A percentile compares a stretch with the other conserved stretches of the same genome.
Evolutionary conservation across 2,113 vertebrate species (phyloP).

Genomic region (Eclectus roratus): DNA sequence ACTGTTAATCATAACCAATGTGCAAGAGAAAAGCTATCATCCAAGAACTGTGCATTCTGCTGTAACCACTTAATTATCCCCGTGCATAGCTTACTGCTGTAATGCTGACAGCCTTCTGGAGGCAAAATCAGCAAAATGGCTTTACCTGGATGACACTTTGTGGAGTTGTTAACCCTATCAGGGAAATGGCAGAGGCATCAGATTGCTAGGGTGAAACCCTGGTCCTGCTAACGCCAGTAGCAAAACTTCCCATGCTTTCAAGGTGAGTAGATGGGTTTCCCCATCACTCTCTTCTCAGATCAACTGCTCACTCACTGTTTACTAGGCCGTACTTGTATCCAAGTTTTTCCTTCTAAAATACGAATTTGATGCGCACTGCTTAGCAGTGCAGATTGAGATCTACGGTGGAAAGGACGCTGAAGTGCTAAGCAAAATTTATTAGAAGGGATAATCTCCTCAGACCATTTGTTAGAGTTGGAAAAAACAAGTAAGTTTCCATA

Average conservation of each 20-base stretch:
- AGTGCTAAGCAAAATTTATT: background rate
- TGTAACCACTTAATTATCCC: background rate
- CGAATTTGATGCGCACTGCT: background rate
- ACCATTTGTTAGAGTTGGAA: background rate
- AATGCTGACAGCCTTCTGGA: background rate
- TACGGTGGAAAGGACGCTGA: background rate
- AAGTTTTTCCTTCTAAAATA: background rate
- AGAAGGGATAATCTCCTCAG: background rate
- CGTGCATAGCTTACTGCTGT: background rate
- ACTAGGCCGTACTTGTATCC: background rate
- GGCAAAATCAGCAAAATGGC: background rate
- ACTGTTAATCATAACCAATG: background rate
- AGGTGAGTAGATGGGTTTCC: background rate
- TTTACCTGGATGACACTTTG: background rate
- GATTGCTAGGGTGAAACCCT: background rate
- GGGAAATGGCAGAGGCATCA: background rate
- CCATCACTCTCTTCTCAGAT: background rate
- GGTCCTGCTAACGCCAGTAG: rapidly evolving
- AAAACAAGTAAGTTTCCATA: background rate
- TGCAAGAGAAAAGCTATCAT: background rate
- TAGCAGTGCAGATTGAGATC: background rate
- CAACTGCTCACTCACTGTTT: background rate
- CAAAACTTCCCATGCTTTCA: background rate
- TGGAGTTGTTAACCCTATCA: background rate
- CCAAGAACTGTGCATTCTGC: background rate